A percentile compares a stretch with the other conserved stretches of the same genome.
Evolutionary conservation across 2,888 invertebrate genomes (phyloP).

Genomic region (Vanessa cardui): DNA sequence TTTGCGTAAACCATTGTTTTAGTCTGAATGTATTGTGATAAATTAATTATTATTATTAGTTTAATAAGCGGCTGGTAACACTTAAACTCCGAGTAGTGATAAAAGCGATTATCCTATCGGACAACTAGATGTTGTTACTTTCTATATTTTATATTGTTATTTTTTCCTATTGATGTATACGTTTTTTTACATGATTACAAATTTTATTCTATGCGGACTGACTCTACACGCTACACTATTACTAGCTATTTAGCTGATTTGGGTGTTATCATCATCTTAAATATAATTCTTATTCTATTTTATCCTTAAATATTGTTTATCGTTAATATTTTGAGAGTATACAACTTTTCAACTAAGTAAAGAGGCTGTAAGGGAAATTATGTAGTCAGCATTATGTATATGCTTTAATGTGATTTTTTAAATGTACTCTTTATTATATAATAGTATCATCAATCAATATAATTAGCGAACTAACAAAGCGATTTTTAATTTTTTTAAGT

Average conservation of each 20-base stretch:
- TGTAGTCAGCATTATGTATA: constrained; percentile 84
- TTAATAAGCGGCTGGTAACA: constrained; percentile 47
- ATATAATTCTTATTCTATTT: constrained; percentile 51
- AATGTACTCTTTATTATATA: constrained; percentile 81
- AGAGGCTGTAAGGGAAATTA: constrained; percentile 77
- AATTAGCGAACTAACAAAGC: constrained; percentile 81
- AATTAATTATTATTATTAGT: constrained; percentile 63
- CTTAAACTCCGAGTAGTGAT: constrained; percentile 42
- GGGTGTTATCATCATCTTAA: constrained; percentile 51
- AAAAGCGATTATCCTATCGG: constrained; percentile 34
- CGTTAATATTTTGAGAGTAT: constrained; percentile 68
- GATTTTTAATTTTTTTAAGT: constrained; percentile 73
- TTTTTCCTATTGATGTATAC: constrained; percentile 39
- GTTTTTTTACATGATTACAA: constrained; percentile 36
- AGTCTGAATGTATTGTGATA: constrained; percentile 81
- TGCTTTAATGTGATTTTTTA: constrained; percentile 84
- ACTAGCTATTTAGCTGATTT: constrained; percentile 37
- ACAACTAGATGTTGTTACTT: constrained; percentile 27
- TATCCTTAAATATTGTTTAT: constrained; percentile 66
- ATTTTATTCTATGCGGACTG: constrained; percentile 37
- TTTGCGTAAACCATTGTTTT: constrained; percentile 67
- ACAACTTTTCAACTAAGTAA: constrained; percentile 52
- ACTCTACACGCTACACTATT: constrained; percentile 33
- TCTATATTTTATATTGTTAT: constrained; percentile 32
- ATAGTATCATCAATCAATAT: constrained; percentile 81